These are phyloP conservation scores for Cephus rjabovi DNA, from an alignment of 2,888 invertebrate species.

Conservation along the genomic window DNA sequence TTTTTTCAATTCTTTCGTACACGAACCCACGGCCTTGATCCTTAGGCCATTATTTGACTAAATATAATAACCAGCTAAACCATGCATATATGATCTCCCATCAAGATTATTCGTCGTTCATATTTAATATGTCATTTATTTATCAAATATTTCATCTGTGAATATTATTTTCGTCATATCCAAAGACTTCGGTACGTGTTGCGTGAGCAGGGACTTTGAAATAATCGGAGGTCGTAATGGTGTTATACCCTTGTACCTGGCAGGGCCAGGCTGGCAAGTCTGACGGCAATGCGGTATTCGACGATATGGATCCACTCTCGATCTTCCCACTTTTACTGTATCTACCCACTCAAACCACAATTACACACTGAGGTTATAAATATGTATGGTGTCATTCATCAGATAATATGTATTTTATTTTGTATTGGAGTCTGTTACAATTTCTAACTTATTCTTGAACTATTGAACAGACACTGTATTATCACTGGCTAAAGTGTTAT, in stretches of 20 bases:
- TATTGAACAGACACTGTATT: neutral
- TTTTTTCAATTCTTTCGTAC: neutral
- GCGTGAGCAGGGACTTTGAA: neutral
- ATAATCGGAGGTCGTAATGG: neutral
- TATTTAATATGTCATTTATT: neutral
- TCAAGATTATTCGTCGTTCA: neutral
- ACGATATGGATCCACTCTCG: conserved; percentile 1
- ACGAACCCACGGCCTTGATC: neutral
- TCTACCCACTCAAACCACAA: neutral
- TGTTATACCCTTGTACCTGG: conserved; percentile 27
- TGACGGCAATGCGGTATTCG: conserved; percentile 32
- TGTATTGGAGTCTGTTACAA: neutral
- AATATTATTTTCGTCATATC: neutral
- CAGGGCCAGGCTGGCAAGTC: conserved; percentile 21
- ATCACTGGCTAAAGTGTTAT: neutral
- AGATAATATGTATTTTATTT: neutral
- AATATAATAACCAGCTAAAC: neutral
- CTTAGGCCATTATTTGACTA: neutral
- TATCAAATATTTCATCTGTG: neutral
- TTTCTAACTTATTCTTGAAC: neutral
- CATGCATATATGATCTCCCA: neutral
- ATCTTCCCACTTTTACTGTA: neutral
- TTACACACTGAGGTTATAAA: neutral
- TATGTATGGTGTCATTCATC: neutral
- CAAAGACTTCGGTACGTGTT: neutral